phyloP scores from a whole-genome alignment of 64 coral and sea anemone species.

The Anthopleura sola region DNA sequence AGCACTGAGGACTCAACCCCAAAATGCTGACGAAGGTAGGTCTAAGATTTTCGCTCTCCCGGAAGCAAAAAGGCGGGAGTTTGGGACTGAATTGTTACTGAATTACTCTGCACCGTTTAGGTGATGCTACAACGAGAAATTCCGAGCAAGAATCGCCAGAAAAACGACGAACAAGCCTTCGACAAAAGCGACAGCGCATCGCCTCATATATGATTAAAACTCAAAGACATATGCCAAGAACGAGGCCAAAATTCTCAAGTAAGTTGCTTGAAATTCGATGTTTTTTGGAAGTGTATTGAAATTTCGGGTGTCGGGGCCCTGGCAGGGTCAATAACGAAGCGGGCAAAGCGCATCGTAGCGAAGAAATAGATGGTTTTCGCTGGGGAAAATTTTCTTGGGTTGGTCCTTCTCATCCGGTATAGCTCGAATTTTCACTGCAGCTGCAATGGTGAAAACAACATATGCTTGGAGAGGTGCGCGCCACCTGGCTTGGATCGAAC shows the following conservation, averaged over 20 bases:
- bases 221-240: slow-evolving; percentile 70
- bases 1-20: slow-evolving; percentile 55
- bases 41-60: slow-evolving; percentile 44
- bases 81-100: slow-evolving; percentile 64
- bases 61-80: slow-evolving; percentile 74
- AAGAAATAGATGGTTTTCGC: slow-evolving; percentile 43
- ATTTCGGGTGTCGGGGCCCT: not conserved
- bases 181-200: slow-evolving; percentile 76
- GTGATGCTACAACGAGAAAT: slow-evolving; percentile 29
- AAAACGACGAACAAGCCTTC: slow-evolving; percentile 55
- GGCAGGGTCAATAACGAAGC: not conserved
- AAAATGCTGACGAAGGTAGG: slow-evolving; percentile 60
- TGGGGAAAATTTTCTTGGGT: slow-evolving; percentile 47
- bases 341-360: not conserved
- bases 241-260: slow-evolving; percentile 86
- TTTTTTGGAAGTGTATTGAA: slow-evolving; percentile 34
- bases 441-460: slow-evolving; percentile 95
- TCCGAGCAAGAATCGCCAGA: slow-evolving; percentile 21
- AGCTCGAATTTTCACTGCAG: slow-evolving; percentile 81
- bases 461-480: slow-evolving; percentile 75
- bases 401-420: slow-evolving; percentile 84
- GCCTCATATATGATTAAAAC: slow-evolving; percentile 99
- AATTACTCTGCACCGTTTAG: slow-evolving; percentile 58
- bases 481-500: slow-evolving; percentile 73
- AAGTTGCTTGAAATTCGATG: slow-evolving; percentile 82